Evolutionary conservation across 2,797 vertebrate species (phyloP), one percentile per base, ranked within the genome.

Genomic region (Mormyrops boulengeri): DNA sequence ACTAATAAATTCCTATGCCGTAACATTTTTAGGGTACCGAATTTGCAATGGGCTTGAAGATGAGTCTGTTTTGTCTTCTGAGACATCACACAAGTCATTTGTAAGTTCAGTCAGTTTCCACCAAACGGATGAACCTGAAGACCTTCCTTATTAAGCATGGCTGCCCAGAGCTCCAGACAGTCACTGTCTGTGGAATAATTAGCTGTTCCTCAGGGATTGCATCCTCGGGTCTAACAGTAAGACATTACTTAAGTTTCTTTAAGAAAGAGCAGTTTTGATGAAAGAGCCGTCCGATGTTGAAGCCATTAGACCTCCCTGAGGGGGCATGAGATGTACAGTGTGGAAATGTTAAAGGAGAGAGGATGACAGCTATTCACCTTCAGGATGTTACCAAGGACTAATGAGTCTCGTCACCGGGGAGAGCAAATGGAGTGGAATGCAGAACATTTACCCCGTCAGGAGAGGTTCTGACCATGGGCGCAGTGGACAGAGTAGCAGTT

Each of bases 331-430:
- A 66, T 86, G 38, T 44, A 82, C 60, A 69, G 82, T 50, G 44
- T 85, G 82, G 41, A 69, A 85, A 47, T 47, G 17, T 50, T 49
- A 49, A 86, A 60, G 57, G 57, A 66, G 53, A 47, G 82, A 69
- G 60, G 22, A 89, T 89, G 88, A 62, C 80, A 85, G 53, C 80
- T 89, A 85, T 84, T 89, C 53, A 89, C 88, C 88, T 89, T 89
- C 80, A 85, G 26, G 57, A 85, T 12, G 55, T 50, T 66, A 69
- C 80, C 55, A 85, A 66, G 41, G 12, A 44, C 9, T 85, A 82
- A 57, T 89, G 84, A 86, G 19, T 85, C 85, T 60, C 62, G 57
- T 62, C 82, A 85, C 80, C 12, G 6, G 77, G 44, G 52, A n/a
- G 66, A 62, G 86, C 38, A 57, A 53, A 87, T 60, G 86, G 30